A percentile compares a stretch with the other conserved stretches of the same genome.
Conservation (phyloP, 2,797 vertebrate species). For the Onychomys arenicola region DNA sequence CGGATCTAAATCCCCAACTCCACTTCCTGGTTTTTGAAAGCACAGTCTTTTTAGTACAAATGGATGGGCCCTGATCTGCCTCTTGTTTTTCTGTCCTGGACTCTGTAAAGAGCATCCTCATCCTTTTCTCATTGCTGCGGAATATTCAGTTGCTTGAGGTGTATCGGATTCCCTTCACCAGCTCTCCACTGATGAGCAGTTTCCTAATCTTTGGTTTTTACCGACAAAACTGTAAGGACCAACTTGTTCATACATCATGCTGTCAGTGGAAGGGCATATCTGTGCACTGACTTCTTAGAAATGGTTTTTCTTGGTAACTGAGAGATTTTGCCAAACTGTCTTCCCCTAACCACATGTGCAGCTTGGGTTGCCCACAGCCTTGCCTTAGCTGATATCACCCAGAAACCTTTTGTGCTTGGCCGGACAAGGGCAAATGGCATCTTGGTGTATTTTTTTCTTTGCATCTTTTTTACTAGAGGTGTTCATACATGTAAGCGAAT, state of each 20-base stretch:
- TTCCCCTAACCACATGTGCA: neutral
- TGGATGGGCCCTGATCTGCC: neutral
- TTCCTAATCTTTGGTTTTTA: slow-evolving; percentile 22
- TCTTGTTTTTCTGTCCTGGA: neutral
- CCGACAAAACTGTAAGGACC: neutral
- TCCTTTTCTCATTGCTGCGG: neutral
- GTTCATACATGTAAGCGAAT: slow-evolving; percentile 44
- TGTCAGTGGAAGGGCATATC: neutral
- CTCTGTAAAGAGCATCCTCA: neutral
- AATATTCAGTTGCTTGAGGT: neutral
- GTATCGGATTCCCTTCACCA: neutral
- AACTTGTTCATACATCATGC: neutral
- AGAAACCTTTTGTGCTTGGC: neutral
- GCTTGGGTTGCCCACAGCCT: neutral
- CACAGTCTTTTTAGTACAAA: neutral
- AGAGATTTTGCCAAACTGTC: neutral
- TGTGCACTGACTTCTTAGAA: neutral
- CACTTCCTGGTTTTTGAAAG: neutral
- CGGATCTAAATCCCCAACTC: no score
- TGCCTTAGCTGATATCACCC: neutral
- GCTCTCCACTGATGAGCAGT: neutral
- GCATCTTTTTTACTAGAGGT: slow-evolving; percentile 8
- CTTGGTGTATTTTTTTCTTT: neutral
- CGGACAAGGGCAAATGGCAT: neutral
- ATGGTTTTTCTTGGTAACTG: neutral